phyloP scores from a whole-genome alignment of 2,888 invertebrate species.

The Trachelus tabidus region DNA sequence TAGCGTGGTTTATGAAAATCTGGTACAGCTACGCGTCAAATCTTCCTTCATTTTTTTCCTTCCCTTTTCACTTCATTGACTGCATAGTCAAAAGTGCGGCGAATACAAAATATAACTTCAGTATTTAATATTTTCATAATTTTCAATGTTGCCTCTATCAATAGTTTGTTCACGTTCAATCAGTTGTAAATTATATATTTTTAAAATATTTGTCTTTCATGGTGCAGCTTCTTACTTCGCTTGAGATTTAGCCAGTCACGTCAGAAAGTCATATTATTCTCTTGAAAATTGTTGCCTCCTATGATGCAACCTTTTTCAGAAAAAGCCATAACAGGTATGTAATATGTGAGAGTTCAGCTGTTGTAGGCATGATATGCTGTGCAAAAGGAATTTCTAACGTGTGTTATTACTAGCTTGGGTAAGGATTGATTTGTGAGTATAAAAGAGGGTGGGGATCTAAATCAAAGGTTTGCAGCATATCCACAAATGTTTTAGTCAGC shows the following conservation, averaged over 20 bases:
- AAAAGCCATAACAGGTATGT: constrained; percentile 8
- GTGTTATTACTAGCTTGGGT: neutral
- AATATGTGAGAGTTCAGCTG: neutral
- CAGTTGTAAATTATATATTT: neutral
- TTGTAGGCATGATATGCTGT: neutral
- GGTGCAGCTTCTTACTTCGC: neutral
- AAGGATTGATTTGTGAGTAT: neutral
- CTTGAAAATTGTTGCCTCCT: constrained; percentile 3
- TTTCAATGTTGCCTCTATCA: neutral
- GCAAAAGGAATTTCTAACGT: neutral
- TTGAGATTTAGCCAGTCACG: neutral
- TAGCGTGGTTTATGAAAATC: neutral
- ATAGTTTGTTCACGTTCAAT: neutral
- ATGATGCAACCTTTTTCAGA: constrained; percentile 8
- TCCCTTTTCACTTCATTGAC: neutral
- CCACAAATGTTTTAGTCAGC: neutral
- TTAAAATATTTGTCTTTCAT: neutral
- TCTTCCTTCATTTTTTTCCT: neutral
- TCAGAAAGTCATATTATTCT: neutral
- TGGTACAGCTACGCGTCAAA: neutral
- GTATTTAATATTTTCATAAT: neutral
- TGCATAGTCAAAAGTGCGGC: neutral
- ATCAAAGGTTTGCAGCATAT: neutral
- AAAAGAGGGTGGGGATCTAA: neutral
- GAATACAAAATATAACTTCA: neutral